Percentiles rank a stretch among this genome's conserved stretches.
Evolutionary conservation across 2,113 vertebrate genomes (phyloP).

Genomic region (Panurus biarmicus): DNA sequence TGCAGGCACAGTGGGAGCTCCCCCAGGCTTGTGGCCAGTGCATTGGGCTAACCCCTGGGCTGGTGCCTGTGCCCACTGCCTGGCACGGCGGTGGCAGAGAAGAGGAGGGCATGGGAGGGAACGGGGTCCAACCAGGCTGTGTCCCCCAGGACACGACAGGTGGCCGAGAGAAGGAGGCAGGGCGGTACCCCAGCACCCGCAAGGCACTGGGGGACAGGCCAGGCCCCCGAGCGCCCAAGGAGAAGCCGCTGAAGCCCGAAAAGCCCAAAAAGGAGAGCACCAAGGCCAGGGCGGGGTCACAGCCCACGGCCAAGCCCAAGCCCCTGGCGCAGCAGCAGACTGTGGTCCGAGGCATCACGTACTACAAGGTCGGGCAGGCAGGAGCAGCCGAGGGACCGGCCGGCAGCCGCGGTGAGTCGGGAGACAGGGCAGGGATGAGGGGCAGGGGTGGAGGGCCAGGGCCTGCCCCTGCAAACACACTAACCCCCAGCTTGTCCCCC

Average conservation of each 20-base stretch:
- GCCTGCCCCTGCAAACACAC: rapidly evolving
- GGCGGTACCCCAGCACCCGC: slow-evolving; percentile 69
- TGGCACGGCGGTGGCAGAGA: rapidly evolving
- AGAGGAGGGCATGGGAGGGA: neutral
- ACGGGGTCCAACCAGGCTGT: neutral
- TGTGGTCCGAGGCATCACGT: slow-evolving; percentile 86
- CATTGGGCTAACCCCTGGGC: rapidly evolving
- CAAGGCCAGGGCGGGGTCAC: slow-evolving; percentile 55
- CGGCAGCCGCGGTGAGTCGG: neutral
- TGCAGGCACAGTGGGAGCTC: rapidly evolving
- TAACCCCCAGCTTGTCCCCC: neutral
- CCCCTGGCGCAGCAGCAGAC: slow-evolving; percentile 76
- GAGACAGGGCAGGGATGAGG: rapidly evolving
- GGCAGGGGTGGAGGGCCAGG: neutral
- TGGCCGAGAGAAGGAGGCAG: slow-evolving; percentile 70
- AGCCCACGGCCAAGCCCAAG: slow-evolving; percentile 79
- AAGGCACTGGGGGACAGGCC: slow-evolving; percentile 69
- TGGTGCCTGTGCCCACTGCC: neutral
- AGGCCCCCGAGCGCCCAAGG: slow-evolving; percentile 70
- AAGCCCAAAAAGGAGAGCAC: slow-evolving; percentile 83
- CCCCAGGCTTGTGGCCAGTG: rapidly evolving
- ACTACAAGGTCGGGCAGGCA: slow-evolving; percentile 84
- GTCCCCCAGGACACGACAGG: slow-evolving; percentile 74
- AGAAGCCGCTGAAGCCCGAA: slow-evolving; percentile 74
- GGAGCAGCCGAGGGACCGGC: slow-evolving; percentile 56